These are phyloP conservation scores for Poecilia picta DNA, from an alignment of 2,797 vertebrate genomes.

Conservation along the genomic window DNA sequence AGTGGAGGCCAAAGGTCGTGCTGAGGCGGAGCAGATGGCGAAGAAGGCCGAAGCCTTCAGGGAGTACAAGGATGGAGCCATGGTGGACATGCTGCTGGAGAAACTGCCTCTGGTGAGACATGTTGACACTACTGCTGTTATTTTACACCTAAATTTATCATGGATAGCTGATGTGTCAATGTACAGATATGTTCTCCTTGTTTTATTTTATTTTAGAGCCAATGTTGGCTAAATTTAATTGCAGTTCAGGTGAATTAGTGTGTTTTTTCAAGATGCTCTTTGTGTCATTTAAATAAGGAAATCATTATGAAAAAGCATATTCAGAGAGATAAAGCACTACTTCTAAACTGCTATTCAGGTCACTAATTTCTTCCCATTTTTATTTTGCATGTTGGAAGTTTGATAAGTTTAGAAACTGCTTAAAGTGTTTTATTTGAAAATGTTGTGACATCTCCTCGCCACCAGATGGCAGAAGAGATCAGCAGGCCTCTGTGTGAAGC, in stretches of 20 bases:
- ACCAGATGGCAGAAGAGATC: conserved; percentile 90
- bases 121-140: background rate
- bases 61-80: conserved; percentile 89
- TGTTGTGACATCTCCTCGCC: background rate
- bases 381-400: background rate
- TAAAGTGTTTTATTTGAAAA: background rate
- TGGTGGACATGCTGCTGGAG: conserved; percentile 93
- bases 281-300: background rate
- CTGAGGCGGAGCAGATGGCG: conserved; percentile 90
- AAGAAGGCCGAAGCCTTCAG: conserved; percentile 92
- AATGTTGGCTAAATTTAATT: background rate
- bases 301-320: background rate
- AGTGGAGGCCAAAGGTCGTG: conserved; percentile 85
- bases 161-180: background rate
- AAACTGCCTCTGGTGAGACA: conserved; percentile 86
- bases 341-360: background rate
- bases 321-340: background rate
- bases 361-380: background rate
- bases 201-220: background rate
- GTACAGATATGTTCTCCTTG: background rate
- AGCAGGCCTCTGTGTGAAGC: conserved; percentile 84
- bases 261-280: background rate
- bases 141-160: too few species aligned
- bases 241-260: background rate
- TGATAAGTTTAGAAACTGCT: background rate